Conservation (phyloP, 2,113 vertebrate genomes). For the Columbina picui region DNA sequence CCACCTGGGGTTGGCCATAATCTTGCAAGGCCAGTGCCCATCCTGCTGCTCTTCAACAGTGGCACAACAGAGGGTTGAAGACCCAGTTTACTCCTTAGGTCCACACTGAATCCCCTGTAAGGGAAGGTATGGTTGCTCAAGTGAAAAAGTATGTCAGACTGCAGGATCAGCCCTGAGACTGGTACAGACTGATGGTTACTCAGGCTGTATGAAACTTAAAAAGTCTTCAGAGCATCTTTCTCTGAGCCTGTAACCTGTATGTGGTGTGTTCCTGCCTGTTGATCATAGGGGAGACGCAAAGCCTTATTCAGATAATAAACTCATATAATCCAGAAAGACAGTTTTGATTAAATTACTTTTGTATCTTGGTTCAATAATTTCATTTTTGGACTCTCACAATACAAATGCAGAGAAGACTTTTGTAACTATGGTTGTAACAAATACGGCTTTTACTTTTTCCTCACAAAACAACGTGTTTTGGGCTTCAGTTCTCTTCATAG, state of each 20-base stretch:
- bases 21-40: not conserved
- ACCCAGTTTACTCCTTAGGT: not conserved
- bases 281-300: not conserved
- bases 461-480: not conserved
- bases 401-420: not conserved
- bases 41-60: not conserved
- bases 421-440: not conserved
- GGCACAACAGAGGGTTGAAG: rapidly evolving
- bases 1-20: not conserved
- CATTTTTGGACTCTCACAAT: not conserved
- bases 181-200: not conserved
- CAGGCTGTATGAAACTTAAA: not conserved
- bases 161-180: not conserved
- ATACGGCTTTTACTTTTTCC: not conserved
- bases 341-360: not conserved
- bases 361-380: not conserved
- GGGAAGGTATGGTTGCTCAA: not conserved
- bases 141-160: not conserved
- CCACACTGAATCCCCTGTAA: rapidly evolving
- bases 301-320: not conserved
- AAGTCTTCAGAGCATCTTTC: not conserved
- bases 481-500: not conserved
- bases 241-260: not conserved
- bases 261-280: not conserved
- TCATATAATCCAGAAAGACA: not conserved